phyloP scores from a whole-genome alignment of 2,113 vertebrate species.

The rat (Rattus norvegicus) region DNA sequence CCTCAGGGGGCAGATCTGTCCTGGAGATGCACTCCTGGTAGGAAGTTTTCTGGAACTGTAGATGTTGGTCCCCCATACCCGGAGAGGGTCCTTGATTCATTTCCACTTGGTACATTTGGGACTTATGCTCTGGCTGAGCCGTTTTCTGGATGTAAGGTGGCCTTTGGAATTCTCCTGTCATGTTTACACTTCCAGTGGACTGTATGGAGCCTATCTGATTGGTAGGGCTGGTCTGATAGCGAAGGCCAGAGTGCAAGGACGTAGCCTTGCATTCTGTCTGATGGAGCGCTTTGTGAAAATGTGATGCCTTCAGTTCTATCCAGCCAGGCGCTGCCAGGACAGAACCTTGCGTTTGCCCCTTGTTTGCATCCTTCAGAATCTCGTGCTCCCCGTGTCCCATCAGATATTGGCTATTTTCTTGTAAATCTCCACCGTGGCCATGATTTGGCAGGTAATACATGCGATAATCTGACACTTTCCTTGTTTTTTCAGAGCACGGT shows the following conservation, averaged over 20 bases:
- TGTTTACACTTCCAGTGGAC: slow-evolving; percentile 86
- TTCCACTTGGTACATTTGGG: slow-evolving; percentile 74
- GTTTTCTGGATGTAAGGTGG: slow-evolving; percentile 83
- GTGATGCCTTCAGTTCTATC: slow-evolving; percentile 89
- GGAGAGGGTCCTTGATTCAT: slow-evolving; percentile 81
- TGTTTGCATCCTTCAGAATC: slow-evolving; percentile 76
- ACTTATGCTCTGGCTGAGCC: slow-evolving; percentile 82
- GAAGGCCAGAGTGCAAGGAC: slow-evolving; percentile 81
- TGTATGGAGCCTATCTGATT: slow-evolving; percentile 84
- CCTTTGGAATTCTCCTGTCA: slow-evolving; percentile 83
- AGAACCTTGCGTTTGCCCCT: slow-evolving; percentile 82
- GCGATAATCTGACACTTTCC: slow-evolving; percentile 70
- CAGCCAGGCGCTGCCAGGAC: slow-evolving; percentile 85
- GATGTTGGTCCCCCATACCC: slow-evolving; percentile 88
- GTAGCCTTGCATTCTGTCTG: slow-evolving; percentile 83
- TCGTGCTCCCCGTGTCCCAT: slow-evolving; percentile 78
- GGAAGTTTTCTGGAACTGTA: slow-evolving; percentile 82
- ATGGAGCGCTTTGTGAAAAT: slow-evolving; percentile 79
- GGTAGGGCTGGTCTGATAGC: slow-evolving; percentile 83
- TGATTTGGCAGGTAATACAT: slow-evolving; percentile 60
- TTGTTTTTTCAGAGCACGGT: slow-evolving; percentile 73
- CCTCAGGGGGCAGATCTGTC: slow-evolving; percentile 80
- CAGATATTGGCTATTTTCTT: slow-evolving; percentile 77
- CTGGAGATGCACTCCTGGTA: slow-evolving; percentile 72
- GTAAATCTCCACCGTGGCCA: slow-evolving; percentile 67